A percentile compares a stretch with the other conserved stretches of the same genome.
Evolutionary conservation across 1,140 invertebrate genomes (phyloP).

Genomic region (Magallana ariakensis): DNA sequence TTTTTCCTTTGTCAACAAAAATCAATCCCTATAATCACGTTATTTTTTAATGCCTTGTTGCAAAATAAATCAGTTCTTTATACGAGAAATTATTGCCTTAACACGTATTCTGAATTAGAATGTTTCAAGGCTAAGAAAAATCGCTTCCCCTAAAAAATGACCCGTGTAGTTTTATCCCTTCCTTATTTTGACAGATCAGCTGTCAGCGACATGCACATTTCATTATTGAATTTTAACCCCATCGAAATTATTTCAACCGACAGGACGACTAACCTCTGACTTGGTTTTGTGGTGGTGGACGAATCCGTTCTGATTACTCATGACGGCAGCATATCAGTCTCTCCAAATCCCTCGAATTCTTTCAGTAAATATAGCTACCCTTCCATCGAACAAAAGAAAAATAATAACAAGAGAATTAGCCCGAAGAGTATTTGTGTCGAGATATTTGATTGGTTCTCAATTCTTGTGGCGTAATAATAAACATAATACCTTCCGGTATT

Average conservation of each 20-base stretch:
- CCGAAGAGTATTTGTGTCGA: neutral
- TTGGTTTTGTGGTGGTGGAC: slow-evolving; percentile 19
- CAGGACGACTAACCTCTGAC: neutral
- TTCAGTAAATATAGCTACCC: slow-evolving; percentile 15
- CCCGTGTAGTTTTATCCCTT: neutral
- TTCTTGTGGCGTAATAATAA: slow-evolving; percentile 34
- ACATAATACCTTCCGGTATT: neutral
- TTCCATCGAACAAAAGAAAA: slow-evolving; percentile 36
- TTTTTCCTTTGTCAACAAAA: slow-evolving; percentile 16
- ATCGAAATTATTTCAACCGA: neutral
- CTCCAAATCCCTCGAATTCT: slow-evolving; percentile 27
- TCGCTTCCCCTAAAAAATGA: neutral
- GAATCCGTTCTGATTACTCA: slow-evolving; percentile 26
- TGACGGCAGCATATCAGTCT: slow-evolving; percentile 29
- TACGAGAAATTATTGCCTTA: too few relatives aligned
- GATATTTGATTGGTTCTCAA: slow-evolving; percentile 23
- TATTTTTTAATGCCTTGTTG: too few relatives aligned
- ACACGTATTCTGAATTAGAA: too few relatives aligned
- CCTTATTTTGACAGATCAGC: slow-evolving; percentile 38
- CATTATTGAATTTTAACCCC: neutral
- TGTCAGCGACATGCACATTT: neutral
- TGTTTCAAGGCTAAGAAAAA: too few relatives aligned
- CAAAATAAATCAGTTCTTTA: too few relatives aligned
- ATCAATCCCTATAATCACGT: neutral
- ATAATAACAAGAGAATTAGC: slow-evolving; percentile 28